Conservation (phyloP, 2,113 vertebrate species). For the Lepidothrix coronata region DNA sequence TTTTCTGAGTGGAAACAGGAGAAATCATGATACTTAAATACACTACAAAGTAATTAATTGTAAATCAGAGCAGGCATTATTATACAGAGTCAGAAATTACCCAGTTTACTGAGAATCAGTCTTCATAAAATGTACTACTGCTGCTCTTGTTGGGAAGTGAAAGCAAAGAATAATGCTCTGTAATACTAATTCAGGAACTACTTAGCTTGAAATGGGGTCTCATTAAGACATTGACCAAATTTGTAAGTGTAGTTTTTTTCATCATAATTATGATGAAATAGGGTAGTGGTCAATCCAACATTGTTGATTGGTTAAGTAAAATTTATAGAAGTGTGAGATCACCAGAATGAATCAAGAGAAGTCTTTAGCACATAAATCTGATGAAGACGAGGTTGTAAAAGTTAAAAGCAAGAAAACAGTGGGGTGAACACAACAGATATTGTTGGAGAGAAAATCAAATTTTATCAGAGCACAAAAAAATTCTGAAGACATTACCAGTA, state of each 20-base stretch:
- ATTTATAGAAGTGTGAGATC: background rate
- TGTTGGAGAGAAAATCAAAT: background rate
- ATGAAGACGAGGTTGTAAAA: background rate
- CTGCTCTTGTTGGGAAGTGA: background rate
- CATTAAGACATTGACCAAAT: background rate
- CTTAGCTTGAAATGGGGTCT: background rate
- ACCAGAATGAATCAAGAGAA: background rate
- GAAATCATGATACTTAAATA: background rate
- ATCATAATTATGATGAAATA: background rate
- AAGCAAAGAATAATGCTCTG: background rate
- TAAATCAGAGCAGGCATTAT: background rate
- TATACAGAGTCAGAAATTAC: background rate
- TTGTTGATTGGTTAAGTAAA: background rate
- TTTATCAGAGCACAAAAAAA: background rate
- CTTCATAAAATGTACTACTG: background rate
- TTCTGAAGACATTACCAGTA: background rate
- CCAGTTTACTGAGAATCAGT: background rate
- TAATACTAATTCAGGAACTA: conserved; percentile 12
- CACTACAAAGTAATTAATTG: background rate
- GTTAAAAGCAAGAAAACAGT: background rate
- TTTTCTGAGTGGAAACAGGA: background rate
- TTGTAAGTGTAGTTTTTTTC: background rate
- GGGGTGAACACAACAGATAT: background rate
- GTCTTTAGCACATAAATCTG: background rate
- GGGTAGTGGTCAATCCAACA: background rate